These are phyloP conservation scores for Narcine bancroftii DNA, from an alignment of 2,113 vertebrate genomes.

Conservation along the genomic window DNA sequence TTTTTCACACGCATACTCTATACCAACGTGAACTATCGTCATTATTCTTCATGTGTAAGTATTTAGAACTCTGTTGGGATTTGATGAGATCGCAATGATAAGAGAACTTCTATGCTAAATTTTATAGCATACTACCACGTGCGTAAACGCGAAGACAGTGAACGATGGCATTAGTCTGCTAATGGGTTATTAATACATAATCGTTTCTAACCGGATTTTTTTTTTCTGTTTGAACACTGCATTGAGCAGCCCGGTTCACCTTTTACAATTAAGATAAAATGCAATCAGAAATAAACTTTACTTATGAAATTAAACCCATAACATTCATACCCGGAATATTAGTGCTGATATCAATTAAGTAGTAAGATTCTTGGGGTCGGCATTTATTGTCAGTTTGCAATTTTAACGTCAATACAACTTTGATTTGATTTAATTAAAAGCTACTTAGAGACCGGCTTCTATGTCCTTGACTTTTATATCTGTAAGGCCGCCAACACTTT, in stretches of 20 bases:
- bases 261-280: background rate
- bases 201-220: background rate
- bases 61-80: background rate
- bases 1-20: background rate
- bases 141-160: background rate
- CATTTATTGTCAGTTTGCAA: background rate
- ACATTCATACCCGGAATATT: too few relatives aligned
- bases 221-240: background rate
- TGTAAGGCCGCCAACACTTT: background rate
- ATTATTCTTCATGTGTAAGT: background rate
- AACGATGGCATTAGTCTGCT: background rate
- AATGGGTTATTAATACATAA: background rate
- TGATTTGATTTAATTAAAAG: background rate
- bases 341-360: too few relatives aligned
- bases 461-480: background rate
- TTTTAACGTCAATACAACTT: background rate
- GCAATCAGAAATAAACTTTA: background rate
- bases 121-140: background rate
- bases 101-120: background rate
- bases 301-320: too few relatives aligned
- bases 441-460: background rate
- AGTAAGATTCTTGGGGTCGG: background rate
- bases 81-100: background rate
- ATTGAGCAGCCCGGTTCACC: background rate
- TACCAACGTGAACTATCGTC: background rate